phyloP scores from a whole-genome alignment of 2,797 vertebrate genomes.

The Botia kubotai region DNA sequence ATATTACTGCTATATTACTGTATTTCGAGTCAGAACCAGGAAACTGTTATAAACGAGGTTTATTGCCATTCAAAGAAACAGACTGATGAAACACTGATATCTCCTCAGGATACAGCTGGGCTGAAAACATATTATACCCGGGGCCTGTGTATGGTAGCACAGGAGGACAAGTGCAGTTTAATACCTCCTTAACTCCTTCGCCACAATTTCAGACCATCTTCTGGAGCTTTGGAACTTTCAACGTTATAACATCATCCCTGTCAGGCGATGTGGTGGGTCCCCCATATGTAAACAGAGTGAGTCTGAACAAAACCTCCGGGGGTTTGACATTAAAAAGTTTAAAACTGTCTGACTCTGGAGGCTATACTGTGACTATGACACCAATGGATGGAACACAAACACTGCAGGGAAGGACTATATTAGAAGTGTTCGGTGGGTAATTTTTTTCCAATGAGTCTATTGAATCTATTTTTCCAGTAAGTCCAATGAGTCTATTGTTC shows the following conservation, averaged over 20 bases:
- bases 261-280: background rate
- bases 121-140: conserved; percentile 11
- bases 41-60: background rate
- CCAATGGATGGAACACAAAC: background rate
- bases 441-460: background rate
- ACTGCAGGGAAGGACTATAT: background rate
- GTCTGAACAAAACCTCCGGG: background rate
- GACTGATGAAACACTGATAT: background rate
- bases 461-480: background rate
- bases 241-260: background rate
- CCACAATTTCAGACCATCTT: background rate
- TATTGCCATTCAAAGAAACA: background rate
- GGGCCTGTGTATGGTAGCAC: conserved; percentile 10
- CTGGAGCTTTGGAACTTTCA: background rate
- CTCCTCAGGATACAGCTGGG: conserved; percentile 21
- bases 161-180: conserved; percentile 9
- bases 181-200: background rate
- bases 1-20: no score
- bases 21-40: background rate
- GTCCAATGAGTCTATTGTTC: no score
- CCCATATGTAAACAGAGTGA: background rate
- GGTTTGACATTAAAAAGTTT: background rate
- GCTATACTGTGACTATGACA: conserved; percentile 17
- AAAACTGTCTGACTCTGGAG: conserved; percentile 31
- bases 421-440: conserved; percentile 43